Evolutionary conservation across 1,140 invertebrate genomes (phyloP), one percentile per base, ranked within the genome.

Genomic region (Augochlora pura): DNA sequence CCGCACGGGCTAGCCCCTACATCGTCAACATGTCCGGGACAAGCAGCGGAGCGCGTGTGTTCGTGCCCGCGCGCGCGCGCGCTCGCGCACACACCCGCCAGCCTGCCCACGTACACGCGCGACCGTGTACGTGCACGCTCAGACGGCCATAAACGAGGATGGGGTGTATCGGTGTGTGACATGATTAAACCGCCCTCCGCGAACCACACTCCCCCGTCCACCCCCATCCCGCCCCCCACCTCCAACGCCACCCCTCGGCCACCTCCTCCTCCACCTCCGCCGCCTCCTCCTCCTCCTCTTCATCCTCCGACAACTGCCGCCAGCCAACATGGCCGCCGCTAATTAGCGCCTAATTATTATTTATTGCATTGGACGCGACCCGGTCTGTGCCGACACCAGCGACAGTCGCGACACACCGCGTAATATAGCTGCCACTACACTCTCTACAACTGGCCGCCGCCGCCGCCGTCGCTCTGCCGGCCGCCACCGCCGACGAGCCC

Each of bases 321-420:
- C 81, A 83, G 80, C 83, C 87, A 90, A 87, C 88, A 89, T 90
- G 89, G 89, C 89, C 82, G 88, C 85, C 84, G 88, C 88, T 90
- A 90, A 90, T 90, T 90, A 90, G 88, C 82, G 86, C 85, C 88
- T 90, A 89, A 90, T 90, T 90, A 90, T 90, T 90, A 90, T 90
- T 90, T 90, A 90, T 90, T 90, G 85, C 88, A 84, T 86, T 79
- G 82, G 77, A 86, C 84, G 85, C 85, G 84, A 81, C 84, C 74
- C 32, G 52, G 46, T 73, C 77, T 67, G 21, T 21, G 49, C 66
- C 86, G 75, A 75, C 84, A 62, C 54, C 75, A 62, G 71, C 71
- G 54, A 77, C 84, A 32, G 81, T 75, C 77, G 67, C 84, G 74
- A 86, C 85, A 86, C 69, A 80, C 81, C 77, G 77, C 80, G 84